Percentiles rank a stretch among this genome's conserved stretches.
Conservation (phyloP, 2,113 vertebrate genomes). For the Podarcis cretensis region DNA sequence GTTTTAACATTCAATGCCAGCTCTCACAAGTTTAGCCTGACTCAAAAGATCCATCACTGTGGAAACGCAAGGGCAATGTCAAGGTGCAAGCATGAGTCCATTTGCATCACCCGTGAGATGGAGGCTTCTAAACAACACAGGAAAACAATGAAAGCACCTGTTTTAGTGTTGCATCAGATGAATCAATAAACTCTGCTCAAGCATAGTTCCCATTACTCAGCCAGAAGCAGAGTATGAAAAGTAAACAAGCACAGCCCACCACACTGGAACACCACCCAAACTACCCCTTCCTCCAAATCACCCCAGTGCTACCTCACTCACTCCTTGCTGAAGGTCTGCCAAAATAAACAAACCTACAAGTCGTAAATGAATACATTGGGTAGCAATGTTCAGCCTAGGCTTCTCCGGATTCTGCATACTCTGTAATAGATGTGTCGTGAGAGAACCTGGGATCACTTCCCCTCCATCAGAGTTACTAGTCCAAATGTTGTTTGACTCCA, state of each 20-base stretch:
- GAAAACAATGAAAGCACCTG: not conserved
- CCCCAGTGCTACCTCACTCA: not conserved
- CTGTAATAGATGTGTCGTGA: not conserved
- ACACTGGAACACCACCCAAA: not conserved
- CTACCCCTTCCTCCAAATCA: not conserved
- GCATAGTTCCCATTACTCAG: not conserved
- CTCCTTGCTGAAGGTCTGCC: not conserved
- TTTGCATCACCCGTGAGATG: constrained; percentile 4
- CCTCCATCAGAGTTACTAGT: no score
- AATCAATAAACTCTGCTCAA: constrained; percentile 7
- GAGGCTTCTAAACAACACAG: not conserved
- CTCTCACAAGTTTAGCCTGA: not conserved
- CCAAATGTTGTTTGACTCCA: no score
- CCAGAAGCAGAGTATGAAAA: not conserved
- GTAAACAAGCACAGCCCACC: not conserved
- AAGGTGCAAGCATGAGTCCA: not conserved
- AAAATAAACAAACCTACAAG: not conserved
- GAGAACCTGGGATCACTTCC: not conserved
- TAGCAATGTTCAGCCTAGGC: not conserved
- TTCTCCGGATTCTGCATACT: not conserved
- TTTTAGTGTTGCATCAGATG: not conserved
- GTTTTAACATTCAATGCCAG: not conserved
- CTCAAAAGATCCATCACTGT: not conserved
- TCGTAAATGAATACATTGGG: not conserved
- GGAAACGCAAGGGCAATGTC: not conserved